Percentiles rank a stretch among this genome's conserved stretches.
These are phyloP conservation scores for Leucoraja ocellata DNA, from an alignment of 2,797 vertebrate species.

Conservation along the genomic window DNA sequence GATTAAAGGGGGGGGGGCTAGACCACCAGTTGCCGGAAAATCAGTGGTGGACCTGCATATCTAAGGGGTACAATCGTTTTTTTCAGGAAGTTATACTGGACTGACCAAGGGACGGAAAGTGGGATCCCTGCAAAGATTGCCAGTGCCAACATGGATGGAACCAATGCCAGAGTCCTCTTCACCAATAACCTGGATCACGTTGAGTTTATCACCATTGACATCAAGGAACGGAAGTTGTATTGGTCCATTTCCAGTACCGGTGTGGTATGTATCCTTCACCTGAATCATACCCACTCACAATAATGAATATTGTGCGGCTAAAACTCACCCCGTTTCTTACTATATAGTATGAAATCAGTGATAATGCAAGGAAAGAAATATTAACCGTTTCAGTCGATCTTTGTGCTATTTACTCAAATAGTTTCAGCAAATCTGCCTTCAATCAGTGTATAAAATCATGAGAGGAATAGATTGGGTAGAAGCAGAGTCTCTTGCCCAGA, in stretches of 20 bases:
- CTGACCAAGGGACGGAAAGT: constrained; percentile 87
- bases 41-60: not conserved
- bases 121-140: constrained; percentile 87
- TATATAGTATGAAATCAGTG: not conserved
- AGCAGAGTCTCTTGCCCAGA: no score
- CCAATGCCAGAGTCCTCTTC: constrained; percentile 71
- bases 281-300: not conserved
- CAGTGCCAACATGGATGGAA: constrained; percentile 89
- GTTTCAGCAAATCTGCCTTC: not conserved
- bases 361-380: not conserved
- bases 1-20: no score
- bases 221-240: constrained; percentile 85
- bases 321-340: not conserved
- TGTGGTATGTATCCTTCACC: constrained; percentile 61
- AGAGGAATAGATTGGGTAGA: no score
- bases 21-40: no score
- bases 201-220: constrained; percentile 85
- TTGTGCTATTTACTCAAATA: not conserved
- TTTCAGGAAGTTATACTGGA: constrained; percentile 91
- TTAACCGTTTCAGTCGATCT: not conserved
- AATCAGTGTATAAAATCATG: no score
- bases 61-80: constrained; percentile 14
- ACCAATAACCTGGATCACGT: constrained; percentile 83
- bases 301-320: no score
- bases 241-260: constrained; percentile 90